These are phyloP conservation scores for Papilio helenus DNA, from an alignment of 1,140 invertebrate genomes.

Conservation along the genomic window DNA sequence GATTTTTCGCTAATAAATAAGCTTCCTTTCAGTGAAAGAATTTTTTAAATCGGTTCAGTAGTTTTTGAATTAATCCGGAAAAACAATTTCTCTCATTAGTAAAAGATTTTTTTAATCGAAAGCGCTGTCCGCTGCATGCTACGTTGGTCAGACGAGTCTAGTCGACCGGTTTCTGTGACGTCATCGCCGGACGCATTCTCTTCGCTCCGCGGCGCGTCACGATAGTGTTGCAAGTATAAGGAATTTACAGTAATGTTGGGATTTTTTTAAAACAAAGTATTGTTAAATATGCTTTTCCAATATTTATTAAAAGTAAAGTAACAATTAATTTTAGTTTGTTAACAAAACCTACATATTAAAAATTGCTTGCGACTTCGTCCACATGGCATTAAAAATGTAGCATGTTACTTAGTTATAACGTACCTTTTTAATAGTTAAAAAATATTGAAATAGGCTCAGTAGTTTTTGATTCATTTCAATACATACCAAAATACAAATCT, in stretches of 20 bases:
- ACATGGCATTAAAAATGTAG: too few species aligned
- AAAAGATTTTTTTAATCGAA: background rate
- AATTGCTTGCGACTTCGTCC: too few species aligned
- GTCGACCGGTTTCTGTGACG: conserved; percentile 37
- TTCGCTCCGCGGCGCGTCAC: conserved; percentile 35
- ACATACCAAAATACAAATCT: too few species aligned
- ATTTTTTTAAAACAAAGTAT: background rate
- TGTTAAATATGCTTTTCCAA: too few species aligned
- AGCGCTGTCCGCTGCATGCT: conserved; percentile 25
- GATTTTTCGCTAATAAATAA: background rate
- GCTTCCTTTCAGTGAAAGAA: background rate
- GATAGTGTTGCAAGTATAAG: conserved; percentile 20
- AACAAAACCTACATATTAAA: too few species aligned
- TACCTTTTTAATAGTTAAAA: too few species aligned
- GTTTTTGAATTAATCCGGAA: background rate
- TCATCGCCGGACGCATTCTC: conserved; percentile 38
- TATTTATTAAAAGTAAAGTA: too few species aligned
- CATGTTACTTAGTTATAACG: too few species aligned
- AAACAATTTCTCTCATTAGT: background rate
- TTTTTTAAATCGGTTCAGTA: background rate
- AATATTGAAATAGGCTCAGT: too few species aligned
- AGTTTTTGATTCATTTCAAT: too few species aligned
- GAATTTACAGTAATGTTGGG: conserved; percentile 5
- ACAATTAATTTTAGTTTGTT: too few species aligned
- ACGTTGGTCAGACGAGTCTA: conserved; percentile 10